phyloP scores from a whole-genome alignment of 1,140 invertebrate species.

The Trinorchestia longiramus region DNA sequence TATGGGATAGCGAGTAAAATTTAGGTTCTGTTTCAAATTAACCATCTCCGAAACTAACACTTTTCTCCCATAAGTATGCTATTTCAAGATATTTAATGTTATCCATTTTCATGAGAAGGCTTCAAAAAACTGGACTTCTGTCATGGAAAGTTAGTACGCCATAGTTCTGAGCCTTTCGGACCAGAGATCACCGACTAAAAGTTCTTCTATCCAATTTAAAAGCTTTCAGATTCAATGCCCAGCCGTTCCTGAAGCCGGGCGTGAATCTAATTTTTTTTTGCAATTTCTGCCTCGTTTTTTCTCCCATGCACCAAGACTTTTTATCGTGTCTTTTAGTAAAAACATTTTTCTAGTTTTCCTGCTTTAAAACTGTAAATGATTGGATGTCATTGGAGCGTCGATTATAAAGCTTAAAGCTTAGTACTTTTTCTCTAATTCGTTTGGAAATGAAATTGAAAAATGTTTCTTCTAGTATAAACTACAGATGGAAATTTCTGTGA shows the following conservation, averaged over 20 bases:
- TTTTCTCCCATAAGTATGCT: too few species aligned
- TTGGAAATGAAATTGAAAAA: not conserved
- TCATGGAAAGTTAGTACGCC: not conserved
- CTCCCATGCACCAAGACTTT: not conserved
- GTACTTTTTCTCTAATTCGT: not conserved
- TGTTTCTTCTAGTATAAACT: not conserved
- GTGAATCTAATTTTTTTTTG: not conserved
- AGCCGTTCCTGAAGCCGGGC: not conserved
- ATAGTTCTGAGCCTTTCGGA: not conserved
- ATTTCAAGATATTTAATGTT: not conserved
- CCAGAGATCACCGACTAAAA: not conserved
- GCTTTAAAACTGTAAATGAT: not conserved
- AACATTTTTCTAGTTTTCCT: not conserved
- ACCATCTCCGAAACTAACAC: too few species aligned
- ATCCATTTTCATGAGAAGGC: not conserved
- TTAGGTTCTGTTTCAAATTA: too few species aligned
- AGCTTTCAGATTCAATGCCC: slow-evolving; percentile 41
- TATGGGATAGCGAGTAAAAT: too few species aligned
- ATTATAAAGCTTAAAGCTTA: not conserved
- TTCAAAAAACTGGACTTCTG: not conserved
- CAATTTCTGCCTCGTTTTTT: not conserved
- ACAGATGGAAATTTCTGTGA: not conserved
- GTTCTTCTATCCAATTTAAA: slow-evolving; percentile 33
- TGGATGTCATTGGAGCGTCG: not conserved
- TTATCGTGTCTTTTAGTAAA: not conserved